Base-by-base conservation (phyloP, 1,140 invertebrate genomes). In the Asobara japonica region DNA sequence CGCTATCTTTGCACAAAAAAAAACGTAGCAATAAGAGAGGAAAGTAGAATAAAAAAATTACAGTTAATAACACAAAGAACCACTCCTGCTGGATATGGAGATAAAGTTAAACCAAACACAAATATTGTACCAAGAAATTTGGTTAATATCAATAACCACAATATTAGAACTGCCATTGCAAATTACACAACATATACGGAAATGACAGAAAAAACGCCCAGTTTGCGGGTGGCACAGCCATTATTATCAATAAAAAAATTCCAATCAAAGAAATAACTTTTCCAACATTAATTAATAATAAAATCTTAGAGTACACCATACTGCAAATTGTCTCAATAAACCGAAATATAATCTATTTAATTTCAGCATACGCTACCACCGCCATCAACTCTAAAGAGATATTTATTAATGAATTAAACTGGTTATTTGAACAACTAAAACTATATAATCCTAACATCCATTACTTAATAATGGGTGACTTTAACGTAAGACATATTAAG, bases 261-360 rank as follows among this genome's bases (percentile, higher is more conserved):
- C 3, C 0, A 0, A 11, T 48, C 36, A 13, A 25, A 1, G 6
- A 3, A 16, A 0, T 67, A 48, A 29, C 18, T 11, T 29, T 2
- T 2, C 65, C 65, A 11, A n/a, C 10, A 2, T 67, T 41, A 45
- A 5, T 1, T 1, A 67, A 48, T 2, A 67, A 67, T 13, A 13
- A 29, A 51, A 30, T 67, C 25, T 10, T 67, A 3, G 41, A 3
- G 78, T 86, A 0, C 83, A 87, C 11, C 83, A 78, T 1, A 89
- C 16, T 67, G n/a, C 38, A 67, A 67, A 65, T 33, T 86, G 5
- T 18, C 30, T 10, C n/a, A n/a, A 22, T 4, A 0, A 36, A 20
- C 3, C 36, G 31, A 0, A 36, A 18, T 6, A 65, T 20, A 13
- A 1, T 13, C 2, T 30, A 31, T 10, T 22, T 65, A 13, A 25